Conservation (phyloP, 2,797 vertebrate species). For the Oryzias sinensis region DNA sequence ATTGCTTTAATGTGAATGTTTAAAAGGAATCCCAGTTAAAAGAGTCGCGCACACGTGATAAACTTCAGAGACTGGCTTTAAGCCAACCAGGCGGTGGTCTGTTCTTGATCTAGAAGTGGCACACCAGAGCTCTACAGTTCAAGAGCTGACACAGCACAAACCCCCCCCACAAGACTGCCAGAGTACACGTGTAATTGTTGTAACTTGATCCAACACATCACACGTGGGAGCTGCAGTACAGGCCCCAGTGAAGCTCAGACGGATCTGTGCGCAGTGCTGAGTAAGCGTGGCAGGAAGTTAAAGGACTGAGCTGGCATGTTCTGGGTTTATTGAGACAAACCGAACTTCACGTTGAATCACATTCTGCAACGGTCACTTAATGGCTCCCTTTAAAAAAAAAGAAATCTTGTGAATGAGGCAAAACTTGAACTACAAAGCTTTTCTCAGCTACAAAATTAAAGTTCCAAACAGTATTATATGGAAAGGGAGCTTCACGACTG, state of each 20-base stretch:
- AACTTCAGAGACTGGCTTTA: constrained; percentile 5
- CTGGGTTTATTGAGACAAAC: not conserved
- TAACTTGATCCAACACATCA: constrained; percentile 36
- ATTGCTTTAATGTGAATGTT: not conserved
- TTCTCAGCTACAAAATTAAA: too few species aligned
- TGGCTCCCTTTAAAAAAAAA: too few species aligned
- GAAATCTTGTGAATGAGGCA: too few species aligned
- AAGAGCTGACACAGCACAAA: constrained; percentile 12
- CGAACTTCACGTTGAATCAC: not conserved
- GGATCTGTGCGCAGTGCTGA: not conserved
- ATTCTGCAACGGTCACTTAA: not conserved
- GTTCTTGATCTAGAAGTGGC: constrained; percentile 48
- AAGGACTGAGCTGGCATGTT: not conserved
- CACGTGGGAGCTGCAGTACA: constrained; percentile 9
- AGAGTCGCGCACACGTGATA: constrained; percentile 1
- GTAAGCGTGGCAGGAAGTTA: constrained; percentile 1
- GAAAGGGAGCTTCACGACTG: too few species aligned
- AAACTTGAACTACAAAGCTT: too few species aligned
- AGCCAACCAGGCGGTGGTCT: constrained; percentile 32
- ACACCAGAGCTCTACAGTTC: constrained; percentile 40
- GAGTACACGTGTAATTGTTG: constrained; percentile 30
- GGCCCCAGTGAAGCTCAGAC: constrained; percentile 12
- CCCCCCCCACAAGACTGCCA: constrained; percentile 21
- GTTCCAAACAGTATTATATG: too few species aligned
- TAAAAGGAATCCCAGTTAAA: not conserved